phyloP scores from a whole-genome alignment of 2,797 vertebrate genomes.

The Rhinatrema bivittatum region DNA sequence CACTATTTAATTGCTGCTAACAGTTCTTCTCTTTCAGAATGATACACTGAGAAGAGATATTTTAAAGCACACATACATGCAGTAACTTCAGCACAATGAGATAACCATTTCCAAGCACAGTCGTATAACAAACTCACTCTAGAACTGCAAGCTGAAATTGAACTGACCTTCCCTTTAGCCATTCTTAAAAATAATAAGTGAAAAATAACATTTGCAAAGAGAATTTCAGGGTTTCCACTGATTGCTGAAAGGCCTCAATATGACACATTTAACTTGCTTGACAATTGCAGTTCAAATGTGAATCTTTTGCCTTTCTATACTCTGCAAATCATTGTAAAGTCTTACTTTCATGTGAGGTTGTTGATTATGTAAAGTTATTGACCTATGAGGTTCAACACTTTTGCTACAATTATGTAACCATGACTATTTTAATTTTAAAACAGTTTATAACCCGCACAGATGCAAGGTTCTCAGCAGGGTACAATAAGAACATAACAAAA shows the following conservation, averaged over 20 bases:
- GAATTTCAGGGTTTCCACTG: too few relatives aligned
- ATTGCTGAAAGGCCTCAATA: not conserved
- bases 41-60: slow-evolving; percentile 3
- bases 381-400: not conserved
- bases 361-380: slow-evolving; percentile 3
- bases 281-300: slow-evolving; percentile 5
- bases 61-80: not conserved
- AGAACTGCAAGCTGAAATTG: not conserved
- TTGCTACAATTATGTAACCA: slow-evolving; percentile 15
- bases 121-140: not conserved
- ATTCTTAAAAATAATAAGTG: slow-evolving; percentile 4
- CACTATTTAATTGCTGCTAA: slow-evolving; percentile 25
- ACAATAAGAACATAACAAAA: too few relatives aligned
- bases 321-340: slow-evolving; percentile 18
- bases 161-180: not conserved
- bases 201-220: slow-evolving; percentile 1
- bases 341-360: not conserved
- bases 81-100: slow-evolving; percentile 7
- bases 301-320: slow-evolving; percentile 4
- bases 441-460: too few relatives aligned
- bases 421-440: too few relatives aligned
- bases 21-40: slow-evolving; percentile 8
- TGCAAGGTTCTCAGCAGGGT: too few relatives aligned
- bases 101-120: not conserved
- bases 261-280: slow-evolving; percentile 5